A percentile compares a stretch with the other conserved stretches of the same genome.
phyloP scores from a whole-genome alignment of 2,797 vertebrate species.

The Tamandua tetradactyla region DNA sequence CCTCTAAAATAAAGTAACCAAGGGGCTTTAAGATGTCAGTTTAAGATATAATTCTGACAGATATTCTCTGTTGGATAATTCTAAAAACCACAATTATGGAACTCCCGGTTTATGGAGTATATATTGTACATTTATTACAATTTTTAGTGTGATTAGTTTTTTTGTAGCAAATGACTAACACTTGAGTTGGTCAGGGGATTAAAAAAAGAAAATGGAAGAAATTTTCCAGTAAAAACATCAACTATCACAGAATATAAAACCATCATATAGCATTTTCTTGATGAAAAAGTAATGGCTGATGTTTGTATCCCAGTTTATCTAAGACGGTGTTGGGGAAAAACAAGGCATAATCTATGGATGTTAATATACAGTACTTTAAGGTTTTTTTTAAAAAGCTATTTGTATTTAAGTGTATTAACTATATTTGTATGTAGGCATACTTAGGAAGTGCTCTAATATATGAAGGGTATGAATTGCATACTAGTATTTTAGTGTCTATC shows the following conservation, averaged over 20 bases:
- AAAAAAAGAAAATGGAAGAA: slow-evolving; percentile 31
- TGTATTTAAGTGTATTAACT: background rate
- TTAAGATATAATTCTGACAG: slow-evolving; percentile 19
- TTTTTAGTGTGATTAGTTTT: background rate
- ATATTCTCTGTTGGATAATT: slow-evolving; percentile 17
- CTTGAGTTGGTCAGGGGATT: slow-evolving; percentile 30
- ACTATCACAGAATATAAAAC: background rate
- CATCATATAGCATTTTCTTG: slow-evolving; percentile 23
- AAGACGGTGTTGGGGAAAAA: background rate
- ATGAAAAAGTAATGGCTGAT: slow-evolving; percentile 33
- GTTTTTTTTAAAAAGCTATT: background rate
- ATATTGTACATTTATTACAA: background rate
- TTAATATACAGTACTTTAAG: slow-evolving; percentile 16
- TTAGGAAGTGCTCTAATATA: slow-evolving; percentile 23
- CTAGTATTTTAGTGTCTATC: slow-evolving; percentile 32
- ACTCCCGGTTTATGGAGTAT: slow-evolving; percentile 25
- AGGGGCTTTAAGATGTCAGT: background rate
- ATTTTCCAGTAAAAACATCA: background rate
- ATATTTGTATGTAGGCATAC: background rate
- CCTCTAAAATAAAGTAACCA: background rate
- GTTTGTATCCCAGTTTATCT: background rate
- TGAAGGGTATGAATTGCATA: slow-evolving; percentile 9
- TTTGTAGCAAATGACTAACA: slow-evolving; percentile 20
- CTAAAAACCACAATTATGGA: slow-evolving; percentile 14
- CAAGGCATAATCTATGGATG: background rate